Percentiles rank a stretch among this genome's conserved stretches.
phyloP scores from a whole-genome alignment of 2,113 vertebrate genomes.

The Vombatus ursinus region DNA sequence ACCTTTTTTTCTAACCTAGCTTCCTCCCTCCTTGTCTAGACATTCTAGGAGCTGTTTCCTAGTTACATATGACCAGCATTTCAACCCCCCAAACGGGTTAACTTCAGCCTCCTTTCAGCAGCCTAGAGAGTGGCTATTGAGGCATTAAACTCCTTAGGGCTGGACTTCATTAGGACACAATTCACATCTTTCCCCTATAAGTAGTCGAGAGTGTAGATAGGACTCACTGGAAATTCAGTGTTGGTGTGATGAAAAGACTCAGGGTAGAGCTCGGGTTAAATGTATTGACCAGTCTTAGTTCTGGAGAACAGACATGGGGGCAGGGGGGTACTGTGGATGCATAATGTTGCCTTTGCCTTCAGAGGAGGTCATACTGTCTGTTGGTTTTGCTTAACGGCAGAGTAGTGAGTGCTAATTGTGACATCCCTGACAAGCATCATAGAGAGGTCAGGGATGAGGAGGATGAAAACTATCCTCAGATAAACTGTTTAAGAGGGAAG shows the following conservation, averaged over 20 bases:
- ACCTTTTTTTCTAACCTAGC: conserved; percentile 44
- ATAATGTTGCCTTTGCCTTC: neutral
- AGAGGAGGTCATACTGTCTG: neutral
- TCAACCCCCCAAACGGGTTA: neutral
- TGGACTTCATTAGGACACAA: neutral
- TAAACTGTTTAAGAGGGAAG: neutral
- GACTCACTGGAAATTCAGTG: neutral
- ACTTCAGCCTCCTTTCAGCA: neutral
- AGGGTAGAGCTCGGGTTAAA: neutral
- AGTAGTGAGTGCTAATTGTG: neutral
- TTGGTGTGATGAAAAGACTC: neutral
- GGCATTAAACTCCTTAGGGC: neutral
- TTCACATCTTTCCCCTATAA: neutral
- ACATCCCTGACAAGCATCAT: neutral
- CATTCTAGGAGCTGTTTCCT: conserved; percentile 68
- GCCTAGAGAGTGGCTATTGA: neutral
- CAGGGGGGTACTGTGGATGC: neutral
- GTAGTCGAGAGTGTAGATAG: conserved; percentile 13
- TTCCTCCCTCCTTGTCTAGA: conserved; percentile 55
- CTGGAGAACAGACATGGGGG: neutral
- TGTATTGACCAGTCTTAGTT: neutral
- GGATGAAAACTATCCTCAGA: neutral
- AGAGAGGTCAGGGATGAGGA: neutral
- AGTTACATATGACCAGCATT: conserved; percentile 47
- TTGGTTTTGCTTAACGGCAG: neutral